These are phyloP conservation scores for Chroicocephalus ridibundus DNA, from an alignment of 2,113 vertebrate species.

Conservation along the genomic window DNA sequence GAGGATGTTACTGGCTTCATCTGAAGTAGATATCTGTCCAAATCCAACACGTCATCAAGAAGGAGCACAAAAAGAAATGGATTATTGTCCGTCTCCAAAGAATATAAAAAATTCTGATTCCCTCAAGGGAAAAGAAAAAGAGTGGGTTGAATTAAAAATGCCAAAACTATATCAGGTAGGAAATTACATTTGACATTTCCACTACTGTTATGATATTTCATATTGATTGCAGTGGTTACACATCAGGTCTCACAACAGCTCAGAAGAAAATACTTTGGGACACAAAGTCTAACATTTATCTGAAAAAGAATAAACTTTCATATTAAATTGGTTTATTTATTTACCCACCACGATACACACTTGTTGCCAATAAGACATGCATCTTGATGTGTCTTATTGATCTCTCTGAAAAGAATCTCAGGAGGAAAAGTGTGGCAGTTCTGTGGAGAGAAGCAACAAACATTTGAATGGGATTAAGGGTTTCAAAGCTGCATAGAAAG, in stretches of 20 bases:
- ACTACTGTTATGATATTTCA: not conserved
- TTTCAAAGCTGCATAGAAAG: not conserved
- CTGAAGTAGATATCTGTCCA: not conserved
- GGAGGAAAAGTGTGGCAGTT: not conserved
- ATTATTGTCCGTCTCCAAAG: not conserved
- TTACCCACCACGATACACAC: not conserved
- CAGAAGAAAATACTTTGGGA: not conserved
- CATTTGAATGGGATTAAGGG: not conserved
- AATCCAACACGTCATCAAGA: not conserved
- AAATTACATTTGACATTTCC: not conserved
- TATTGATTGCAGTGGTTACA: not conserved
- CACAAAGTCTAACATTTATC: not conserved
- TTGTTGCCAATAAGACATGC: not conserved
- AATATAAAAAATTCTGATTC: not conserved
- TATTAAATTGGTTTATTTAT: conserved; percentile 10
- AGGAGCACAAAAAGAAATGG: not conserved
- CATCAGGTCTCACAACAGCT: not conserved
- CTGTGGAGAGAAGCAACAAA: not conserved
- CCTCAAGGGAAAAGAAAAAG: not conserved
- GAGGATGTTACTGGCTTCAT: not conserved
- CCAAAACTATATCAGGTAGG: not conserved
- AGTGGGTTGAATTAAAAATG: not conserved
- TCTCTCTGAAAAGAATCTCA: not conserved
- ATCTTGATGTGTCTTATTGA: not conserved
- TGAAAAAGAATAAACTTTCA: not conserved